These are phyloP conservation scores for Motacilla alba DNA, from an alignment of 2,113 vertebrate genomes.

Conservation along the genomic window DNA sequence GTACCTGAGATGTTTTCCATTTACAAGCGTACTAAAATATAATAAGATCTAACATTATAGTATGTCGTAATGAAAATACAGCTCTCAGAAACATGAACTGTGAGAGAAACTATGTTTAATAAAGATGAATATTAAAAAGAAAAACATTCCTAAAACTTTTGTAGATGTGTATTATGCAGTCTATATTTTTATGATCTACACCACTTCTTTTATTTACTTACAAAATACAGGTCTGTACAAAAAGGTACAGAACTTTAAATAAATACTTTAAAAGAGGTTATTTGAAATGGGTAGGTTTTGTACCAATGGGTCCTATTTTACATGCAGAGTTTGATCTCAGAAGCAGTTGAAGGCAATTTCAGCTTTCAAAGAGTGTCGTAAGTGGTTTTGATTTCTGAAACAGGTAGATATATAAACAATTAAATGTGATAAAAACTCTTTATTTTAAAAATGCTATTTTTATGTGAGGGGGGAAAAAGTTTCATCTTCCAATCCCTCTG, in stretches of 20 bases:
- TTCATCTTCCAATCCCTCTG: not conserved
- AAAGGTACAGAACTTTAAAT: not conserved
- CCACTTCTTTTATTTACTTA: not conserved
- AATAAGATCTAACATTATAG: not conserved
- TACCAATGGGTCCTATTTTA: not conserved
- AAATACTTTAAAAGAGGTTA: not conserved
- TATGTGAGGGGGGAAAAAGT: not conserved
- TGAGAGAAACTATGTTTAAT: not conserved
- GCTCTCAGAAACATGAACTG: not conserved
- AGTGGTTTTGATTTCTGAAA: not conserved
- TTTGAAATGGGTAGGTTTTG: not conserved
- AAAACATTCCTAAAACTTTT: not conserved
- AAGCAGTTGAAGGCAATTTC: not conserved
- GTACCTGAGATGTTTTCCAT: not conserved
- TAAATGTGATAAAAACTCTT: not conserved
- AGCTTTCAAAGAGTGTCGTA: not conserved
- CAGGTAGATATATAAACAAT: not conserved
- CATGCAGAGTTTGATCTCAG: not conserved
- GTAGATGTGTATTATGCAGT: not conserved
- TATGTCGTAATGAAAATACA: not conserved
- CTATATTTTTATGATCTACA: not conserved
- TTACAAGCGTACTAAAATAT: not conserved
- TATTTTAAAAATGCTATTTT: not conserved
- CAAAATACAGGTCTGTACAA: not conserved
- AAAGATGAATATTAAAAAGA: not conserved